Conservation (phyloP, 2,113 vertebrate genomes). For the Tychaedon coryphoeus region DNA sequence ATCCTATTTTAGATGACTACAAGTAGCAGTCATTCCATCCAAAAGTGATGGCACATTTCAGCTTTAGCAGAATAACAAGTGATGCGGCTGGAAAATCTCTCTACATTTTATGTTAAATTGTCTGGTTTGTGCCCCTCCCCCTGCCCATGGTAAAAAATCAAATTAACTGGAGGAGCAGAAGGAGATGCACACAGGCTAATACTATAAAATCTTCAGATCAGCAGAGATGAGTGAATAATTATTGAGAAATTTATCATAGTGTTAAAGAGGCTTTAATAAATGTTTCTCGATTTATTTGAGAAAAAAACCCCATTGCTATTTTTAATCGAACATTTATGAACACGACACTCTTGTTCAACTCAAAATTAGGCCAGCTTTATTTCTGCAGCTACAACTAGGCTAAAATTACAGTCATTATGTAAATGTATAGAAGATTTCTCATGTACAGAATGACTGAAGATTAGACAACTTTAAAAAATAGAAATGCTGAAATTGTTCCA, state of each 20-base stretch:
- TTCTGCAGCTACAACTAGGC: neutral
- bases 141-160: neutral
- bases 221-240: neutral
- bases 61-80: neutral
- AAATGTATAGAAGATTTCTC: neutral
- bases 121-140: neutral
- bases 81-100: accelerated
- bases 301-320: neutral
- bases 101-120: neutral
- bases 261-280: neutral
- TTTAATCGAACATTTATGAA: neutral
- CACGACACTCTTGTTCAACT: neutral
- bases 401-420: neutral
- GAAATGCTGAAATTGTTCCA: conserved; percentile 47
- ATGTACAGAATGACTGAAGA: conserved; percentile 18
- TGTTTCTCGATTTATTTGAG: neutral
- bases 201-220: neutral
- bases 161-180: neutral
- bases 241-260: neutral
- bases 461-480: conserved; percentile 5
- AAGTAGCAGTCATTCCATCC: neutral
- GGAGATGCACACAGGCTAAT: neutral
- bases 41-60: neutral
- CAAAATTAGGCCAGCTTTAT: neutral
- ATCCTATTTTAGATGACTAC: neutral